These are phyloP conservation scores for Clamator glandarius DNA, from an alignment of 2,797 vertebrate species.

Conservation along the genomic window DNA sequence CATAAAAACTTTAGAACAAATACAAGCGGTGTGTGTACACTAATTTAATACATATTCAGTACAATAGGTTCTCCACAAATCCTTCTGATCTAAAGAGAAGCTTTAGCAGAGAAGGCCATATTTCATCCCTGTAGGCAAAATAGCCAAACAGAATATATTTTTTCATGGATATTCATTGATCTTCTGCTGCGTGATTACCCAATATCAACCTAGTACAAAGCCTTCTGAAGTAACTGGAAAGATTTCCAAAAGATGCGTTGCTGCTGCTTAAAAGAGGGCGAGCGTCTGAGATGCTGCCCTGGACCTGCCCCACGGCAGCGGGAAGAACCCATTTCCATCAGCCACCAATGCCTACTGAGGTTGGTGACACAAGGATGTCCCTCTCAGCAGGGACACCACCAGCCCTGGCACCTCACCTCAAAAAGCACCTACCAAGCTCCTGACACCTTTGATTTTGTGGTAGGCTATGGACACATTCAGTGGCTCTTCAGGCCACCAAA, in stretches of 20 bases:
- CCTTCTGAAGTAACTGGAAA: neutral
- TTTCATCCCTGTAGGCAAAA: neutral
- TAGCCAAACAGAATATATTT: neutral
- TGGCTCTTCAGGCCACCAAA: neutral
- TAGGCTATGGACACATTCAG: neutral
- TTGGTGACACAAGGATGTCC: fast-evolving
- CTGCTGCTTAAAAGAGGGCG: neutral
- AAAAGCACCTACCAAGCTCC: neutral
- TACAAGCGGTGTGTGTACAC: fast-evolving
- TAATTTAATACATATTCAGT: neutral
- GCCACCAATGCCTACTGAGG: fast-evolving
- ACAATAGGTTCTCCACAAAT: neutral
- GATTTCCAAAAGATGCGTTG: neutral
- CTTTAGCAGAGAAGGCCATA: neutral
- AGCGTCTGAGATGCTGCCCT: fast-evolving
- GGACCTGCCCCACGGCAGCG: fast-evolving
- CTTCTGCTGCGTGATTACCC: neutral
- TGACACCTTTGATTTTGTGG: neutral
- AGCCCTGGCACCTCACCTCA: neutral
- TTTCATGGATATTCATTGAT: constrained; percentile 22
- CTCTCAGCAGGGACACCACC: neutral
- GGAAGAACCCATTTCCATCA: fast-evolving
- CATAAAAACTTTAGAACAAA: neutral
- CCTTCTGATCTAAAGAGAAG: neutral
- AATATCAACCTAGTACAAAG: neutral